Evolutionary conservation across 35 echinoderm and acorn worm genomes (phyloP).

Genomic region (Diadema setosum): DNA sequence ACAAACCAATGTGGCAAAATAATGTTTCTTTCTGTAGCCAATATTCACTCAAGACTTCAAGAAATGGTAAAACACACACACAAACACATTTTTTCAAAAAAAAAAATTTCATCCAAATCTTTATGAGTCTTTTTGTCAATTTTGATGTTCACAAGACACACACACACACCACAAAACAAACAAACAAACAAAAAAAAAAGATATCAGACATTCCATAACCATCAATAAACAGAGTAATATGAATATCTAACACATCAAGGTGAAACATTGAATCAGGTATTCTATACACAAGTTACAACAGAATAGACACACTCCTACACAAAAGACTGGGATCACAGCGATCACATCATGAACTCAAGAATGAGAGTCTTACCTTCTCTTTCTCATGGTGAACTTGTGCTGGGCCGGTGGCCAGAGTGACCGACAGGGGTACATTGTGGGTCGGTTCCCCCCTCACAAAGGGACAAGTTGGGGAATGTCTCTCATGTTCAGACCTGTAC

Average conservation of each 20-base stretch:
- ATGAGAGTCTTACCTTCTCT: constrained; percentile 59
- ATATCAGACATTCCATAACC: too few relatives aligned
- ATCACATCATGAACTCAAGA: neutral
- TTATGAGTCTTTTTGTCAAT: too few relatives aligned
- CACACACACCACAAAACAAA: too few relatives aligned
- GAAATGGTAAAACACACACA: too few relatives aligned
- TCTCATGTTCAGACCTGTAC: constrained; percentile 97
- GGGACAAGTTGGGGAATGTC: constrained; percentile 94
- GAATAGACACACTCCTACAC: neutral
- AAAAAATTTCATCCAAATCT: too few relatives aligned
- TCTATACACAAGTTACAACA: neutral
- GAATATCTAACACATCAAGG: neutral
- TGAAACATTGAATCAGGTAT: neutral
- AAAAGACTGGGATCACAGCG: neutral
- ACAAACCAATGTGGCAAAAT: too few relatives aligned
- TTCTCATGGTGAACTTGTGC: constrained; percentile 72
- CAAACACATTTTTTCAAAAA: too few relatives aligned
- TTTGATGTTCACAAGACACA: too few relatives aligned
- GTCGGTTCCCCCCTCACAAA: constrained; percentile 93
- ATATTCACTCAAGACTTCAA: too few relatives aligned
- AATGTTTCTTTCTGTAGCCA: too few relatives aligned
- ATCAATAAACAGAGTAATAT: neutral
- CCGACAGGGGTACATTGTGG: constrained; percentile 90
- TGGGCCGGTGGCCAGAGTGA: constrained; percentile 84
- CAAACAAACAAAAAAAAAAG: too few relatives aligned